A percentile compares a stretch with the other conserved stretches of the same genome.
These are phyloP conservation scores for Dinomys branickii DNA, from an alignment of 2,113 vertebrate species.

Conservation along the genomic window DNA sequence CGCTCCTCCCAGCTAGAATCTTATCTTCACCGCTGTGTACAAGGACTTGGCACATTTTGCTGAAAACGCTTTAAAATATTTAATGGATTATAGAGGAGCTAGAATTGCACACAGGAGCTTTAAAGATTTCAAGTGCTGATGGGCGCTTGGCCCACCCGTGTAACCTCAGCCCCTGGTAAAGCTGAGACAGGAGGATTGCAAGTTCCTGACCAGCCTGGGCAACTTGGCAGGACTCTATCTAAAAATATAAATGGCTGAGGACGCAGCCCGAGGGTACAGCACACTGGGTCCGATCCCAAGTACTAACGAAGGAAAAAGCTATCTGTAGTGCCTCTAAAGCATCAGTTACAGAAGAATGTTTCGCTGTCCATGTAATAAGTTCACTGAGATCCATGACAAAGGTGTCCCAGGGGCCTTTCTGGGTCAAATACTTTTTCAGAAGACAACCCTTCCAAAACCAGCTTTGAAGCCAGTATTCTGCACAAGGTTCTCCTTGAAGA, in stretches of 20 bases:
- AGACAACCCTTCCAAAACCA: neutral
- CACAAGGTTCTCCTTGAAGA: neutral
- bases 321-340: neutral
- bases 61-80: neutral
- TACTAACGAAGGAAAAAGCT: neutral
- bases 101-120: neutral
- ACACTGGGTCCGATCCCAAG: neutral
- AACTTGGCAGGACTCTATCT: neutral
- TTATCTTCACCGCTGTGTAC: neutral
- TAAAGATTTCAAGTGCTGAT: neutral
- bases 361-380: neutral
- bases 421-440: neutral
- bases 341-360: neutral
- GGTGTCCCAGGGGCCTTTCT: neutral
- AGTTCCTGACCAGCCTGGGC: neutral
- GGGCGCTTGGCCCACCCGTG: neutral
- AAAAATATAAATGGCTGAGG: neutral
- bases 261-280: neutral
- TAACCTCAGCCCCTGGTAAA: neutral
- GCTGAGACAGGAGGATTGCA: neutral
- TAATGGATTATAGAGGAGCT: neutral
- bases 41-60: neutral
- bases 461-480: neutral
- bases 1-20: neutral
- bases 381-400: neutral